A percentile compares a stretch with the other conserved stretches of the same genome.
phyloP scores from a whole-genome alignment of 2,113 vertebrate species.

The Carassius gibelio region DNA sequence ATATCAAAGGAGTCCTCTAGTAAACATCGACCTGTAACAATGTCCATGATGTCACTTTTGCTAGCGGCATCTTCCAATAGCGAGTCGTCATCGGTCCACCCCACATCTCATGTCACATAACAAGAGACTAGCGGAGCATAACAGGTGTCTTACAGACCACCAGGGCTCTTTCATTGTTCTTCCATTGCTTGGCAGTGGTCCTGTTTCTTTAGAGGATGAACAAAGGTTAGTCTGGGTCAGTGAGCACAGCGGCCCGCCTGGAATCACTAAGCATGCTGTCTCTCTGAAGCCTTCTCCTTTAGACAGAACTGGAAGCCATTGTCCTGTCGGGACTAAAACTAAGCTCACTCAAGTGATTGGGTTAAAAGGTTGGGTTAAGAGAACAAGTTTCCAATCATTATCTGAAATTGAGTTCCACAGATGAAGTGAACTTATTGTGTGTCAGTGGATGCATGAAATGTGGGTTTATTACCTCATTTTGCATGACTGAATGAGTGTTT shows the following conservation, averaged over 20 bases:
- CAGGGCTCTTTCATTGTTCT: constrained; percentile 51
- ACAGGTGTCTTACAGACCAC: constrained; percentile 58
- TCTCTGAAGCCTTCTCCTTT: neutral
- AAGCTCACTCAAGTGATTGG: constrained; percentile 7
- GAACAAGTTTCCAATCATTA: constrained; percentile 11
- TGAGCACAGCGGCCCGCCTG: constrained; percentile 31
- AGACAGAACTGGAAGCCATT: constrained; percentile 12
- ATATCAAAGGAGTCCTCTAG: neutral
- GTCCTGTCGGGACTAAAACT: constrained; percentile 25
- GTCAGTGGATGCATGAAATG: neutral
- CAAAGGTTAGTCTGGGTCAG: constrained; percentile 52
- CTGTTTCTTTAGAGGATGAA: constrained; percentile 38
- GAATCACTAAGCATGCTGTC: constrained; percentile 15
- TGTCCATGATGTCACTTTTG: constrained; percentile 38
- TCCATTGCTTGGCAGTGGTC: constrained; percentile 36
- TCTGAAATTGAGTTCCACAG: neutral
- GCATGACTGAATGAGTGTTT: neutral
- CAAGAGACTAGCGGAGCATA: constrained; percentile 4
- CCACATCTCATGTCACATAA: constrained; percentile 32
- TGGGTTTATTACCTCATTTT: neutral
- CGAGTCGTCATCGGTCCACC: constrained; percentile 41
- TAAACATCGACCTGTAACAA: neutral
- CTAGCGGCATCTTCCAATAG: constrained; percentile 24
- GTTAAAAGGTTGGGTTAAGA: constrained; percentile 13
- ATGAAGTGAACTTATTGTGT: neutral